Conservation (phyloP, 2,797 vertebrate species). For the Sebastes flavidus region DNA sequence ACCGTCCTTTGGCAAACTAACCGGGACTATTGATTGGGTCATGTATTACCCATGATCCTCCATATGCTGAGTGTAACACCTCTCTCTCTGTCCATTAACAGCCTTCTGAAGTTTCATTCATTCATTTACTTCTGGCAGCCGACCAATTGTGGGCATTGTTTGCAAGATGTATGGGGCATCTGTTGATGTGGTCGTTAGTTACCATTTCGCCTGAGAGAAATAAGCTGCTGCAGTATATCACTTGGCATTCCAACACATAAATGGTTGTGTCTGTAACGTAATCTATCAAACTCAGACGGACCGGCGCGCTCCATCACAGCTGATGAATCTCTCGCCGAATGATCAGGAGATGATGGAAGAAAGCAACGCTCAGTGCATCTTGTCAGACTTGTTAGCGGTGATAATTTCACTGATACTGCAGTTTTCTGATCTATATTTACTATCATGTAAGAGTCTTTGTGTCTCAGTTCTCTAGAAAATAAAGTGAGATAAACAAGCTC, state of each 20-base stretch:
- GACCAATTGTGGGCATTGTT: slow-evolving; percentile 74
- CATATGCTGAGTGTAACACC: slow-evolving; percentile 77
- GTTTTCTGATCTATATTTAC: slow-evolving; percentile 8
- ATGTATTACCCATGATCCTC: slow-evolving; percentile 74
- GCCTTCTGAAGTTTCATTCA: slow-evolving; percentile 75
- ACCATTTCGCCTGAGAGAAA: slow-evolving; percentile 75
- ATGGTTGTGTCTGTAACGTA: slow-evolving; percentile 63
- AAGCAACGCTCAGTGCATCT: slow-evolving; percentile 19
- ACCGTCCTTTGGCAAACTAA: slow-evolving; percentile 66
- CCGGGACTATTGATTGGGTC: slow-evolving; percentile 76
- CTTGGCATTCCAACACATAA: slow-evolving; percentile 73
- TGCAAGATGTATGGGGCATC: slow-evolving; percentile 75
- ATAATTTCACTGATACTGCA: slow-evolving; percentile 17
- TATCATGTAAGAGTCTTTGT: not conserved
- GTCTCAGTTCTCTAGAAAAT: not conserved
- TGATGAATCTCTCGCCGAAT: slow-evolving; percentile 63
- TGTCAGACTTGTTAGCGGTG: slow-evolving; percentile 24
- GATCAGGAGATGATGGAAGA: slow-evolving; percentile 50
- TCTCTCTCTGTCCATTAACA: slow-evolving; percentile 76
- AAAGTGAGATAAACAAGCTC: not conserved
- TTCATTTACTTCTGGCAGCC: slow-evolving; percentile 74
- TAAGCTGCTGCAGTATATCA: slow-evolving; percentile 70
- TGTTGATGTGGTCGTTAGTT: slow-evolving; percentile 76
- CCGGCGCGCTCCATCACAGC: slow-evolving; percentile 52
- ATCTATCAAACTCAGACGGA: slow-evolving; percentile 71